These are phyloP conservation scores for Pogona vitticeps DNA, from an alignment of 2,113 vertebrate species.

Conservation along the genomic window DNA sequence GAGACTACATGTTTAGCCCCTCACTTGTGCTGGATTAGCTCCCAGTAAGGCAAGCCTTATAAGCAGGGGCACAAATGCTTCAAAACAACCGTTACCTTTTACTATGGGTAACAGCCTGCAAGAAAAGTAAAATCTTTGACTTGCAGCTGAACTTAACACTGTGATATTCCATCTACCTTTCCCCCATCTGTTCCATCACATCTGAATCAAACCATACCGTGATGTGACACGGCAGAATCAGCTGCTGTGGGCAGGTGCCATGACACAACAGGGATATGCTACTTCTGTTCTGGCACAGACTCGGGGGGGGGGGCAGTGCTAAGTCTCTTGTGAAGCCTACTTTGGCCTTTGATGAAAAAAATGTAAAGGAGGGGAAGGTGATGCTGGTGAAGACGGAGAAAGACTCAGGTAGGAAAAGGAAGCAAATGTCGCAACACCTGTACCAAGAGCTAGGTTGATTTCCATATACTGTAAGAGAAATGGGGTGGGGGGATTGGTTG, in stretches of 20 bases:
- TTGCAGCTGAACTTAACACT: too few species aligned
- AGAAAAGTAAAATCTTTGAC: neutral
- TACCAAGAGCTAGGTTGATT: neutral
- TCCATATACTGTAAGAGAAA: too few species aligned
- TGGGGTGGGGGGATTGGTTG: neutral
- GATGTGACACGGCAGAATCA: neutral
- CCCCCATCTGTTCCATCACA: neutral
- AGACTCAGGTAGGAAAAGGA: neutral
- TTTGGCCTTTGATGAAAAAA: neutral
- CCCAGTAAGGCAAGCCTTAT: neutral
- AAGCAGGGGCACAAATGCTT: neutral
- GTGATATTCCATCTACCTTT: neutral
- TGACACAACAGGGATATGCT: neutral
- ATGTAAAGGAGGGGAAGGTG: neutral
- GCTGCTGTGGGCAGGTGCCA: neutral
- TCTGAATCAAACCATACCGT: neutral
- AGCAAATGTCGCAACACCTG: neutral
- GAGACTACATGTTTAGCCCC: neutral
- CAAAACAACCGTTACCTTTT: neutral
- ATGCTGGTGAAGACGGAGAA: neutral
- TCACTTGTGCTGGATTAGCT: neutral
- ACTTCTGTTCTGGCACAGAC: neutral
- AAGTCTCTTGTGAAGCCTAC: neutral
- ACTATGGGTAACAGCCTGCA: neutral
- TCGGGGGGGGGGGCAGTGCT: too few species aligned